Conservation (phyloP, 92 coral and sea anemone genomes). For the Palythoa caribaeorum region DNA sequence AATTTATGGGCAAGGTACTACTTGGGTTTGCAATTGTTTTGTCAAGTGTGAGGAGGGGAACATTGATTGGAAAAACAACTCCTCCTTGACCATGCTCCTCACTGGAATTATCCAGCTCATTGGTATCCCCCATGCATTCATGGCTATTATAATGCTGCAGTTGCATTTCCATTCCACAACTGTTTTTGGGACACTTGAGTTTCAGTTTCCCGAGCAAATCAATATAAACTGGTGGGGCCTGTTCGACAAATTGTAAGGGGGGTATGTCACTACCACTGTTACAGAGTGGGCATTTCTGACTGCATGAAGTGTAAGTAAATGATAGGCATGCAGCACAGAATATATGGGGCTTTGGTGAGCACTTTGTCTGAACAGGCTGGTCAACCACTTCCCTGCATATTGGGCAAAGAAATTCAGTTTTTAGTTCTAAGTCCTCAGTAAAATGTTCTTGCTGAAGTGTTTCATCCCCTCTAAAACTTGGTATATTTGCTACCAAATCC, state of each 20-base stretch:
- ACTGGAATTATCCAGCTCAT: not conserved
- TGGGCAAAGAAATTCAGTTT: slow-evolving; percentile 43
- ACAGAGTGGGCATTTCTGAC: slow-evolving; percentile 33
- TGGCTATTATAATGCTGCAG: not conserved
- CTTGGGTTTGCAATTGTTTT: not conserved
- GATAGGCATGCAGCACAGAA: slow-evolving; percentile 52
- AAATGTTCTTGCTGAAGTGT: slow-evolving; percentile 38
- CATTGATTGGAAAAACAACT: not conserved
- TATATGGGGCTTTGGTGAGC: slow-evolving; percentile 36
- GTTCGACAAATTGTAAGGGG: not conserved
- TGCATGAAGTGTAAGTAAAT: slow-evolving; percentile 14
- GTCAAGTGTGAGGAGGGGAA: not conserved
- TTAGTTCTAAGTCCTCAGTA: not conserved
- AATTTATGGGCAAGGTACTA: not conserved
- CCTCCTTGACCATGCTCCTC: not conserved
- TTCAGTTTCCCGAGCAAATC: not conserved
- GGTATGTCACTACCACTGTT: not conserved
- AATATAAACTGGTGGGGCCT: not conserved
- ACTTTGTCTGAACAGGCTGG: slow-evolving; percentile 50
- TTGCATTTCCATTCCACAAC: not conserved
- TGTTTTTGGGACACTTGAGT: not conserved
- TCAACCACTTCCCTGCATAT: slow-evolving; percentile 50
- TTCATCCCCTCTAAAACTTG: slow-evolving; percentile 13
- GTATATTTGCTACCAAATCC: not conserved
- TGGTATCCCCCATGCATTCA: not conserved